A percentile compares a stretch with the other conserved stretches of the same genome.
Evolutionary conservation across 2,888 invertebrate genomes (phyloP).

Genomic region (Euplagia quadripunctaria): DNA sequence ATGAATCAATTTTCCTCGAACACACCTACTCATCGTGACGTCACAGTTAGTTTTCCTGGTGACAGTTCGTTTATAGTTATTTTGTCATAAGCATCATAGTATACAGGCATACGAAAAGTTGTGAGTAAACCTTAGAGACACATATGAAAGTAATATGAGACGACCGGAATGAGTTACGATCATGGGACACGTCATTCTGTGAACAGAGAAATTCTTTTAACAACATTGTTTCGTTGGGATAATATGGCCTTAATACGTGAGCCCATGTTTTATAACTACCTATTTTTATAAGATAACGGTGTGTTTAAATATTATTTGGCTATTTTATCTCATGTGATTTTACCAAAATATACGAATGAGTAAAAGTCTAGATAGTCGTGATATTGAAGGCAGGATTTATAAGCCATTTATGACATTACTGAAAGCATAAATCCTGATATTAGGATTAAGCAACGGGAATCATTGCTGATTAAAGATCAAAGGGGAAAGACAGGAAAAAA

Average conservation of each 20-base stretch:
- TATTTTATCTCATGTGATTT: not conserved
- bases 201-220: conserved; percentile 73
- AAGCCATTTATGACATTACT: not conserved
- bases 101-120: conserved; percentile 50
- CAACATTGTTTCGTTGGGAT: conserved; percentile 68
- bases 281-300: conserved; percentile 25
- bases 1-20: conserved; percentile 9
- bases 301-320: conserved; percentile 13
- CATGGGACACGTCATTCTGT: conserved; percentile 69
- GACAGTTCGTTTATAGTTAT: conserved; percentile 62
- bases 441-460: not conserved
- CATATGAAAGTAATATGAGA: conserved; percentile 71
- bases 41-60: conserved; percentile 41
- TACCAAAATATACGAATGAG: not conserved
- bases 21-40: not conserved
- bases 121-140: conserved; percentile 59
- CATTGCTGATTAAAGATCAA: too few species aligned
- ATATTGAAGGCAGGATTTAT: not conserved
- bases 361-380: not conserved
- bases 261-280: conserved; percentile 49
- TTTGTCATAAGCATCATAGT: conserved; percentile 49
- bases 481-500: too few species aligned
- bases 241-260: conserved; percentile 56
- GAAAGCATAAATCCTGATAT: not conserved
- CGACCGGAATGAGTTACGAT: conserved; percentile 71